Evolutionary conservation across 2,888 invertebrate genomes (phyloP), one percentile per base, ranked within the genome.

Genomic region (Micoletzkya japonica): DNA sequence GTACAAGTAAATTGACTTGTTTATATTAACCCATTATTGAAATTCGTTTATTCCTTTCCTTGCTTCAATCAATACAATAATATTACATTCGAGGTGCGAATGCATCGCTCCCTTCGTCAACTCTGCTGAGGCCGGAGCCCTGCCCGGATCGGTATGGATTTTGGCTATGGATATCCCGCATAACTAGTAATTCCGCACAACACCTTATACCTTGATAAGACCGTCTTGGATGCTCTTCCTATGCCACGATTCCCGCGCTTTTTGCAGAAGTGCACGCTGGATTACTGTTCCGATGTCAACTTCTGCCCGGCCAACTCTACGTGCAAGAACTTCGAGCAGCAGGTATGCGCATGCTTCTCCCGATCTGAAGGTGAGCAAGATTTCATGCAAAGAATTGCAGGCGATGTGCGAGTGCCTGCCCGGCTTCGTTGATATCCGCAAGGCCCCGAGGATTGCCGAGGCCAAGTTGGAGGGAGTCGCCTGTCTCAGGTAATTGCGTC

Each of bases 291-390:
- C 10, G 84, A 84, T 70, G 81, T 84, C 72, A 92, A 93, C 88
- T 90, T 91, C 85, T 94, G 95, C 87, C 93, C 94, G 87, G 90
- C 90, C 86, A 94, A 94, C 87, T 93, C 94, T 74, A 91, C 92
- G 78, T 94, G 94, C 88, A 90, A 91, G 88, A 94, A 94, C 88
- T 90, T 93, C 85, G 91, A 78, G 17, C 74, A 80, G 36, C 72
- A 79, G 72, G 74, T 74, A 61, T 26, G 30, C 44, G 44, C 44
- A 44, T 14, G 10, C 20, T 44, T 14, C 44, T 44, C 14, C 20
- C 10, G 20, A 44, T 14, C 10, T 44, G 20, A 14, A 44, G 44
- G 44, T 44, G 20, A 44, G 20, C 20, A 20, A 44, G 44, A 7
- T 24, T 54, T 24, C 17, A 54, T 24, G 14, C 24, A 7, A 14